Base-by-base conservation (phyloP, 2,888 invertebrate species). In the Netelia inedita region DNA sequence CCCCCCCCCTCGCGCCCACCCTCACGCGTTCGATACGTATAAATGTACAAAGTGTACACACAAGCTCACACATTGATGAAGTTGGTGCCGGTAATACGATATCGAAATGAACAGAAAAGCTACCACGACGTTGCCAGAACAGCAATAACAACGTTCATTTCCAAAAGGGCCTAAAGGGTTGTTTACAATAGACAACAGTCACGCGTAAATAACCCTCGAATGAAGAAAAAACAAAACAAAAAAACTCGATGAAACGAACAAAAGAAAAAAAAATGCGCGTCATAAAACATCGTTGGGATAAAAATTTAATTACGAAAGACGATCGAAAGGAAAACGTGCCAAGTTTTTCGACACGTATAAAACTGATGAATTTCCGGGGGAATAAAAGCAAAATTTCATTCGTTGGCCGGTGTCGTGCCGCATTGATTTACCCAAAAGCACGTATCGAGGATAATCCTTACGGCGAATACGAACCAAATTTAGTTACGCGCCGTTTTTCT, bases 41-140 rank as follows among this genome's bases (percentile, higher is more conserved):
- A 53, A 21, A 46, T 46, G 46, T 46, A 3, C 14, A 11, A 46
- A 14, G 46, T 14, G 14, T 3, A 14, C 14, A 46, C 11, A 46
- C 46, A 46, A 10, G 14, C 14, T 2, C 46, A 3, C 8, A 46
- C 46, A 46, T 14, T 1, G 35, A 35, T 6, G 35, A 35, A 72
- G 21, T 73, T 46, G 61, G 21, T 5, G 23, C n/a, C 28, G 46
- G 59, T 21, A 61, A 61, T 61, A 61, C 59, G 43, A 35, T 46
- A 73, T 46, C n/a, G 73, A 16, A 59, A 23, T n/a, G 61, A 43
- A 73, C 43, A 59, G 59, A 73, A 73, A 35, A 23, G 23, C 28
- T n/a, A 21, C 16, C 43, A n/a, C 19, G 11, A n/a, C 28, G 1
- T 35, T 14, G 23, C 19, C 59, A 61, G 11, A 59, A 59, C 35